Conservation (phyloP, 2,888 invertebrate genomes). For the Listrodromus nycthemerus region DNA sequence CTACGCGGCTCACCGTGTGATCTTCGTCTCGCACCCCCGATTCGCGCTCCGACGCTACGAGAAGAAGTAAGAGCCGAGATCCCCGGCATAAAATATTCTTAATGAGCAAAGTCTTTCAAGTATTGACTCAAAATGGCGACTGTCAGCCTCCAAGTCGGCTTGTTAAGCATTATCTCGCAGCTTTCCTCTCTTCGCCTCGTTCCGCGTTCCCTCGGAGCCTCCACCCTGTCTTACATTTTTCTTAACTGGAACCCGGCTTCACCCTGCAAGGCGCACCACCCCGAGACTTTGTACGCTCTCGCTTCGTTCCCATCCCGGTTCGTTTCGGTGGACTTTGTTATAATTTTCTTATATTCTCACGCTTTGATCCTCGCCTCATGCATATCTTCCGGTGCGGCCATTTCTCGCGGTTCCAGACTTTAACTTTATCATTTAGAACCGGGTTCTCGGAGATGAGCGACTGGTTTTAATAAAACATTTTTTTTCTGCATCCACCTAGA, state of each 20-base stretch:
- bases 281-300: constrained; percentile 50
- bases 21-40: constrained; percentile 51
- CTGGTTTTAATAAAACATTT: too few species aligned
- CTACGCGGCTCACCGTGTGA: constrained; percentile 55
- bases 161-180: constrained; percentile 82
- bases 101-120: constrained; percentile 84
- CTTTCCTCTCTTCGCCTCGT: constrained; percentile 27
- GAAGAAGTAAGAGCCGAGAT: constrained; percentile 67
- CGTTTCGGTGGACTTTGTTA: constrained; percentile 42
- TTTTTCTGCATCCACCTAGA: too few species aligned
- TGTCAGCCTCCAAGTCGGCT: constrained; percentile 82
- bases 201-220: not conserved
- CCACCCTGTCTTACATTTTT: too few species aligned
- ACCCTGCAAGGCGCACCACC: constrained; percentile 58
- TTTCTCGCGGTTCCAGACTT: constrained; percentile 18
- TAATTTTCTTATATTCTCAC: constrained; percentile 40
- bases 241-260: too few species aligned
- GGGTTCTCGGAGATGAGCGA: too few species aligned
- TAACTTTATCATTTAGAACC: not conserved
- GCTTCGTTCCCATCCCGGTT: constrained; percentile 44
- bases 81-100: constrained; percentile 82
- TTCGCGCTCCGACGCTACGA: constrained; percentile 44
- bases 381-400: constrained; percentile 40
- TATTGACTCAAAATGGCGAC: constrained; percentile 84
- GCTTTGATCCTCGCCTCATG: not conserved